phyloP scores from a whole-genome alignment of 1,140 invertebrate genomes.

The Oryctes rhinoceros region DNA sequence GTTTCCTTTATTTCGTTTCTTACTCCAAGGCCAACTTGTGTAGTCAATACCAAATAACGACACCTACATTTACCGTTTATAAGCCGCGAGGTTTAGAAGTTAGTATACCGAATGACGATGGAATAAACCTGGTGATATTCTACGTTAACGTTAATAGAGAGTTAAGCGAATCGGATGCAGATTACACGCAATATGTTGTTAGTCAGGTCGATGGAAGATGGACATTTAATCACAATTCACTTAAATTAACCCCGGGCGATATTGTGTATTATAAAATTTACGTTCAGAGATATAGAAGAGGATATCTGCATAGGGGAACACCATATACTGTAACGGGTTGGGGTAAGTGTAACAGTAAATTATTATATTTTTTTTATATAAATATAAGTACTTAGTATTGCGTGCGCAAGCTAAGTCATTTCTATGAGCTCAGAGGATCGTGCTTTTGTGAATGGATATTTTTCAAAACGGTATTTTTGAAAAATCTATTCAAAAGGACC shows the following conservation, averaged over 20 bases:
- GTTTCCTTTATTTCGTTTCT: neutral
- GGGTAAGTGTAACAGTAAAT: neutral
- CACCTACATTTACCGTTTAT: neutral
- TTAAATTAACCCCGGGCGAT: neutral
- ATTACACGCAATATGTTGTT: constrained; percentile 27
- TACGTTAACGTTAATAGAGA: constrained; percentile 25
- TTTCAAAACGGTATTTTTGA: no score
- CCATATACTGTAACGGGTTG: neutral
- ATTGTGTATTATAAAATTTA: neutral
- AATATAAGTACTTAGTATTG: no score
- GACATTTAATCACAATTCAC: neutral
- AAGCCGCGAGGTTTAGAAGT: constrained; percentile 19
- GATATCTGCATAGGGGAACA: neutral
- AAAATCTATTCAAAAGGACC: no score
- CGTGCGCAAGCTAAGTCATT: no score
- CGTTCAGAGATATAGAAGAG: neutral
- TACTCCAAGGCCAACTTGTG: neutral
- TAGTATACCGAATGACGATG: neutral
- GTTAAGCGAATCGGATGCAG: neutral
- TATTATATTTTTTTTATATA: no score
- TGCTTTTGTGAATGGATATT: neutral
- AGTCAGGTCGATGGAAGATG: neutral
- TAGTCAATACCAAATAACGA: neutral
- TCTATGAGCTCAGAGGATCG: no score
- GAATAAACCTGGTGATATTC: constrained; percentile 16